These are phyloP conservation scores for Drosophila anomelani DNA, from an alignment of 2,888 invertebrate species.

Conservation along the genomic window DNA sequence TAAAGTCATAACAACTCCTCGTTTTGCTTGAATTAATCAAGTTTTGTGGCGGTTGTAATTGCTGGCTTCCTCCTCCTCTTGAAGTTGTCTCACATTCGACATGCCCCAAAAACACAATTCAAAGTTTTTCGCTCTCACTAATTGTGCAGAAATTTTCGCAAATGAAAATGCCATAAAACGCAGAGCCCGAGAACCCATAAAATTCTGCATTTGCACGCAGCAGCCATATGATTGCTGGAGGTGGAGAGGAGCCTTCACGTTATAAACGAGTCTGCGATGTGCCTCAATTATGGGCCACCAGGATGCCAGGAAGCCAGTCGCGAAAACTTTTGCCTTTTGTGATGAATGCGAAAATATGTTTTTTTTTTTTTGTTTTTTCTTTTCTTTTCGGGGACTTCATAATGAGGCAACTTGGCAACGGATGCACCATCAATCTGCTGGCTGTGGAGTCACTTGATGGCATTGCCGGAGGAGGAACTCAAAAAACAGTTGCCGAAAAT, in stretches of 20 bases:
- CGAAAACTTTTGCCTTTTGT: constrained; percentile 61
- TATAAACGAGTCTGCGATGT: constrained; percentile 79
- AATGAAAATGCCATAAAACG: constrained; percentile 55
- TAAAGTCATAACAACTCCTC: constrained; percentile 44
- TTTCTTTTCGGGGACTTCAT: constrained; percentile 60
- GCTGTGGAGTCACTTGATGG: constrained; percentile 62
- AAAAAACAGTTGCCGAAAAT: constrained; percentile 43
- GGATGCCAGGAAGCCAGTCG: constrained; percentile 36
- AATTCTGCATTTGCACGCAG: constrained; percentile 47
- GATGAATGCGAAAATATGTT: constrained; percentile 79
- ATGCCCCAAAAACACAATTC: constrained; percentile 73
- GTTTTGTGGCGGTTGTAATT: neutral
- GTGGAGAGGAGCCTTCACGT: constrained; percentile 24
- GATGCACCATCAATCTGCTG: constrained; percentile 64
- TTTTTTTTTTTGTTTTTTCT: constrained; percentile 27
- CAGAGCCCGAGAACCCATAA: constrained; percentile 61
- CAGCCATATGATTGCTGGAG: constrained; percentile 50
- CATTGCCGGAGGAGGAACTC: constrained; percentile 39
- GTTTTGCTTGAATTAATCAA: constrained; percentile 47
- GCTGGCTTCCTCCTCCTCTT: constrained; percentile 14
- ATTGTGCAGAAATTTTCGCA: constrained; percentile 58
- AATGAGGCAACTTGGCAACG: constrained; percentile 59
- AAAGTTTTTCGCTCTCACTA: constrained; percentile 60
- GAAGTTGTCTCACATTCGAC: constrained; percentile 27
- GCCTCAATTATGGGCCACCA: constrained; percentile 70